Evolutionary conservation across 2,888 invertebrate genomes (phyloP), one percentile per base, ranked within the genome.

Genomic region (Cyaniris semiargus): DNA sequence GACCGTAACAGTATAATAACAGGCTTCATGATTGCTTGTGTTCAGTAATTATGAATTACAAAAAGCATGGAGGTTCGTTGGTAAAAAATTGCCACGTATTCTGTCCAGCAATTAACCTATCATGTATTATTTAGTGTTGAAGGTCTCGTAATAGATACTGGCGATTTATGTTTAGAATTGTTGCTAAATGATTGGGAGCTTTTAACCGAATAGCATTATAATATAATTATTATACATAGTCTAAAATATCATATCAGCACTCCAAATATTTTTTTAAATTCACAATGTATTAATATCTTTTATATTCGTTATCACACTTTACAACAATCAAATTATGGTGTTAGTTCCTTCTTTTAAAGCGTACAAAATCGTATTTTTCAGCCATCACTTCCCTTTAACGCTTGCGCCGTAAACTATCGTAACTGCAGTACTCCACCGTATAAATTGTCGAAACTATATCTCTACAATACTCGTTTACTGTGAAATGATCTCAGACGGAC

Each of bases 41-140:
- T 86, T 88, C 91, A 89, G 88, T 93, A 93, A 93, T 93, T 93
- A 93, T 88, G 90, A 88, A 90, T 89, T 90, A 90, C 92, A 92
- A 92, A 93, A 90, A 88, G 86, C 85, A 85, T 84, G 79, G 85
- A 84, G 85, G 84, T 87, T 82, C 83, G 84, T 82, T 81, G 83
- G 80, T 80, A 89, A 91, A 90, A 93, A 93, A 91, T 89, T 87
- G 90, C 90, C 89, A 90, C 92, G 87, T 90, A 91, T 92, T 90
- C 90, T 89, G 88, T 89, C 88, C 87, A 86, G 90, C 92, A 93
- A 93, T 94, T 93, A 93, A 91, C 91, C 90, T 91, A 93, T 93
- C 92, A 90, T 85, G 84, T 85, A 84, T 86, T 90, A 87, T 90
- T 90, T 90, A 90, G 86, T 88, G 87, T 82, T 88, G 91, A 92